These are phyloP conservation scores for Cataglyphis cursor DNA, from an alignment of 2,888 invertebrate species.

Conservation along the genomic window DNA sequence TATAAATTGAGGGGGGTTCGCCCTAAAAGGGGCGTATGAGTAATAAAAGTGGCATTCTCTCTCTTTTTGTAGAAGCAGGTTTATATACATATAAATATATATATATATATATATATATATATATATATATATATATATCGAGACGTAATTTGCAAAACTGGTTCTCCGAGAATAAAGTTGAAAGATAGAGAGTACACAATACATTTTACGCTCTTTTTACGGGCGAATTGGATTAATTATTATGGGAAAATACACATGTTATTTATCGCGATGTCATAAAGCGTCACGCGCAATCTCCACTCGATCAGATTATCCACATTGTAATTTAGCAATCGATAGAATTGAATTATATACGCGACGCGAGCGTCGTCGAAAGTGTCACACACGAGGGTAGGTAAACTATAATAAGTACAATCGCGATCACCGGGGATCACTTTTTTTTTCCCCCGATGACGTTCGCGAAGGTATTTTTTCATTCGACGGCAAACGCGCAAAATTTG, in stretches of 20 bases:
- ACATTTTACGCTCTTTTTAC: conserved; percentile 36
- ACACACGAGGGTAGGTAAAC: not conserved
- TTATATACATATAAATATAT: not conserved
- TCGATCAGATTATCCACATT: conserved; percentile 46
- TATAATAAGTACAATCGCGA: conserved; percentile 36
- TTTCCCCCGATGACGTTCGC: conserved; percentile 41
- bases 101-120: not conserved
- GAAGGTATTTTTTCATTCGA: conserved; percentile 58
- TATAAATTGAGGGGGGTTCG: conserved; percentile 12
- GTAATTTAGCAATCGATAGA: conserved; percentile 47
- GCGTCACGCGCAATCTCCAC: conserved; percentile 15
- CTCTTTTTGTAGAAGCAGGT: not conserved
- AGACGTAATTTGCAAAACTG: not conserved
- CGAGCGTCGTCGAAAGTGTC: conserved; percentile 34
- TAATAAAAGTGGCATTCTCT: not conserved
- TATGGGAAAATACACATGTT: conserved; percentile 1
- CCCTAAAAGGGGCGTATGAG: not conserved
- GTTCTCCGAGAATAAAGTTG: not conserved
- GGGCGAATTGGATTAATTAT: not conserved
- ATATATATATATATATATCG: not conserved
- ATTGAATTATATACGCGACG: conserved; percentile 17
- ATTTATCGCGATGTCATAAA: conserved; percentile 40
- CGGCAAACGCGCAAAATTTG: conserved; percentile 56
- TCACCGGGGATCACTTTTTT: conserved; percentile 21
- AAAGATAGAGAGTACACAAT: conserved; percentile 6